These are phyloP conservation scores for Drosophila nigromelanica DNA, from an alignment of 1,140 invertebrate genomes.

Conservation along the genomic window DNA sequence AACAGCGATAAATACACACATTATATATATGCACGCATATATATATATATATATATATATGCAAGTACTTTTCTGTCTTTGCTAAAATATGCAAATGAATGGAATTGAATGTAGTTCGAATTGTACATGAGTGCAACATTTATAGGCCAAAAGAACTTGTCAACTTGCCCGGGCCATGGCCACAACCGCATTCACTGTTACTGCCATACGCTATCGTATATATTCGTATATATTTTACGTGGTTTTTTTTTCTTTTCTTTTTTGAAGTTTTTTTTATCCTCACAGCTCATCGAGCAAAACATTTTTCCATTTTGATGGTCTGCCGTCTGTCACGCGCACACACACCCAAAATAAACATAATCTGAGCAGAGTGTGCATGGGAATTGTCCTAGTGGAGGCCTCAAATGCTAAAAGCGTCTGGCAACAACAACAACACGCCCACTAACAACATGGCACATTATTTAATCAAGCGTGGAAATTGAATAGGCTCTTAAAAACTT, in stretches of 20 bases:
- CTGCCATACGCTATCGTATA: slow-evolving; percentile 19
- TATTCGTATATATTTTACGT: slow-evolving; percentile 12
- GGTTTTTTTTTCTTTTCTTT: slow-evolving; percentile 34
- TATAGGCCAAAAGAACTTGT: slow-evolving; percentile 9
- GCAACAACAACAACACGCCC: slow-evolving; percentile 31
- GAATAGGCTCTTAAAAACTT: slow-evolving; percentile 82
- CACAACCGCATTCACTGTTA: slow-evolving; percentile 35
- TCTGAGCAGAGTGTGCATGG: slow-evolving; percentile 67
- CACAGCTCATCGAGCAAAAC: slow-evolving; percentile 75
- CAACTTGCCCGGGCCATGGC: slow-evolving; percentile 32
- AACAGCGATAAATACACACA: slow-evolving; percentile 45
- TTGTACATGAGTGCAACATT: slow-evolving; percentile 30
- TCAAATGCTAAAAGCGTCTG: slow-evolving; percentile 75
- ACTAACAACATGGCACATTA: slow-evolving; percentile 75
- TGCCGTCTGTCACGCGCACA: slow-evolving; percentile 50
- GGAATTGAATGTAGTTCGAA: slow-evolving; percentile 43
- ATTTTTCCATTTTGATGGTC: slow-evolving; percentile 54
- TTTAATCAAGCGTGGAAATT: slow-evolving; percentile 82
- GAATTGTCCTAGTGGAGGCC: slow-evolving; percentile 53
- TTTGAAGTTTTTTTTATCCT: slow-evolving; percentile 65
- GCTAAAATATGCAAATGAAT: slow-evolving; percentile 43
- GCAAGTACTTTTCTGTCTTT: slow-evolving; percentile 6
- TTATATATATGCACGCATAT: slow-evolving; percentile 17
- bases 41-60: slow-evolving; percentile 1
- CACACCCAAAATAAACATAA: slow-evolving; percentile 77